phyloP scores from a whole-genome alignment of 1,140 invertebrate genomes.

The Pogonomyrmex californicus region DNA sequence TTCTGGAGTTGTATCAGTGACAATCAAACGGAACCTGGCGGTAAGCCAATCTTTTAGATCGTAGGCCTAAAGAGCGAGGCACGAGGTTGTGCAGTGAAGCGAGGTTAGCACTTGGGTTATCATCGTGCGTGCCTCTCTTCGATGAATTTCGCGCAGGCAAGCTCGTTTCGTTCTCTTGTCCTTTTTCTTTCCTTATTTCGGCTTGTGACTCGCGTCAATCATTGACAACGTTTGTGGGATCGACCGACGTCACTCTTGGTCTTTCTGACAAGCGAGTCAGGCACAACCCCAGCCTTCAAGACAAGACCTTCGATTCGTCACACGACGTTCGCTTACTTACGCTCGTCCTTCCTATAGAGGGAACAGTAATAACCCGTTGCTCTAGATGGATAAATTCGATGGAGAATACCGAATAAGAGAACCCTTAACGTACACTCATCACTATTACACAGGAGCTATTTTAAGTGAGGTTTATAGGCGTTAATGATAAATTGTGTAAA shows the following conservation, averaged over 20 bases:
- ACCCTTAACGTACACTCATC: slow-evolving; percentile 60
- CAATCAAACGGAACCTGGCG: slow-evolving; percentile 79
- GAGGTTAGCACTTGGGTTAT: slow-evolving; percentile 76
- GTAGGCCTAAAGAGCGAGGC: slow-evolving; percentile 70
- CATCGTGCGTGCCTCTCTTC: slow-evolving; percentile 77
- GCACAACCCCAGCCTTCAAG: slow-evolving; percentile 75
- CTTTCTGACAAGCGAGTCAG: slow-evolving; percentile 85
- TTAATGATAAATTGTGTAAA: slow-evolving; percentile 84
- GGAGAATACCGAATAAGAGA: slow-evolving; percentile 57
- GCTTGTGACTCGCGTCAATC: slow-evolving; percentile 65
- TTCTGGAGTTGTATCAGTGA: slow-evolving; percentile 75
- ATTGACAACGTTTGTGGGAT: slow-evolving; percentile 85
- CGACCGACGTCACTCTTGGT: slow-evolving; percentile 86
- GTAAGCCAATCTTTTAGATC: slow-evolving; percentile 70
- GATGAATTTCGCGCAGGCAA: slow-evolving; percentile 58
- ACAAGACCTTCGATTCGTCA: slow-evolving; percentile 69
- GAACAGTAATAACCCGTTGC: slow-evolving; percentile 70
- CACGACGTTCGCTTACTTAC: slow-evolving; percentile 58
- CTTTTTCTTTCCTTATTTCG: slow-evolving; percentile 13
- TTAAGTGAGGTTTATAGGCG: slow-evolving; percentile 82
- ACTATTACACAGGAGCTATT: slow-evolving; percentile 83
- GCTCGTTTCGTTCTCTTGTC: slow-evolving; percentile 44
- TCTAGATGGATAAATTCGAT: slow-evolving; percentile 71
- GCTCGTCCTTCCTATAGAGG: slow-evolving; percentile 67
- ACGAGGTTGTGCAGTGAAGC: slow-evolving; percentile 77